Percentiles rank a stretch among this genome's conserved stretches.
Evolutionary conservation across 1,140 invertebrate genomes (phyloP).

Genomic region (Apolygus lucorum): DNA sequence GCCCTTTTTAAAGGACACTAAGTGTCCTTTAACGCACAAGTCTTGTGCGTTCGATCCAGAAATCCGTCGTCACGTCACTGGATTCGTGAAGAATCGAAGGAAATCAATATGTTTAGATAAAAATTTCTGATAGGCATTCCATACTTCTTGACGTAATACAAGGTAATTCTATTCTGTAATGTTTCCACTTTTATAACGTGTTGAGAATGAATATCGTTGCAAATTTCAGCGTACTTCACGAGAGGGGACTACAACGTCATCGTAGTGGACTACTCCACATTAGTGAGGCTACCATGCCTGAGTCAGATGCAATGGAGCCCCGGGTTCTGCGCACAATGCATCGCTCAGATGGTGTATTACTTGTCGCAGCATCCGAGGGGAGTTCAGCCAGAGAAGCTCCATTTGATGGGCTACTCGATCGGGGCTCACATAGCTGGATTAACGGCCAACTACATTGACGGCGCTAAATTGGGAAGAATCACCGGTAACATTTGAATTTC

Average conservation of each 20-base stretch:
- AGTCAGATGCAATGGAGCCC: constrained; percentile 75
- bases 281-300: constrained; percentile 73
- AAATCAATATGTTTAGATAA: too few species aligned
- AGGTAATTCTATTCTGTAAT: too few species aligned
- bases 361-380: constrained; percentile 64
- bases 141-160: too few species aligned
- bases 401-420: constrained; percentile 75
- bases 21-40: too few species aligned
- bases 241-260: constrained; percentile 75
- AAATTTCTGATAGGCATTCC: too few species aligned
- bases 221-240: constrained; percentile 67
- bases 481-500: constrained; percentile 49
- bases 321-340: constrained; percentile 67
- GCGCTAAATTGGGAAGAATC: constrained; percentile 63
- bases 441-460: constrained; percentile 60
- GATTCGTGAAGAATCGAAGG: too few species aligned
- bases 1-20: too few species aligned
- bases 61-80: too few species aligned
- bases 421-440: constrained; percentile 76
- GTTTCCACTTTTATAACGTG: too few species aligned
- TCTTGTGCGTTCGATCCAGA: too few species aligned
- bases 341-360: constrained; percentile 70
- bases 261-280: constrained; percentile 70
- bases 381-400: constrained; percentile 59
- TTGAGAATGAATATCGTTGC: too few species aligned